A percentile compares a stretch with the other conserved stretches of the same genome.
These are phyloP conservation scores for human (Homo sapiens) DNA, from an alignment of 2,113 vertebrate genomes.

Conservation along the genomic window GRCh38 chrX:67696001-67696500, in stretches of 20 bases:
- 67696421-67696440: constrained; percentile 45
- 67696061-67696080: constrained; percentile 60
- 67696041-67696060: constrained; percentile 72
- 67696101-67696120: constrained; percentile 79
- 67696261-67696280: constrained; percentile 78
- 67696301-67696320: constrained; percentile 64
- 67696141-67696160: neutral
- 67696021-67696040: constrained; percentile 65
- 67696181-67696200: constrained; percentile 86
- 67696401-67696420: constrained; percentile 49
- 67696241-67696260: constrained; percentile 81
- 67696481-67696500: constrained; percentile 74
- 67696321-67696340: constrained; percentile 58
- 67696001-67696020: constrained; percentile 66
- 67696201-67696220: constrained; percentile 84
- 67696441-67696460: constrained; percentile 54
- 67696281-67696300: constrained; percentile 73
- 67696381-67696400: constrained; percentile 57
- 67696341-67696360: constrained; percentile 49
- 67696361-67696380: constrained; percentile 48
- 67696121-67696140: constrained; percentile 41
- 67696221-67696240: constrained; percentile 84
- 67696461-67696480: constrained; percentile 70
- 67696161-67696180: constrained; percentile 65
- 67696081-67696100: constrained; percentile 75